phyloP scores from a whole-genome alignment of 1,140 invertebrate genomes.

The Conus betulinus region DNA sequence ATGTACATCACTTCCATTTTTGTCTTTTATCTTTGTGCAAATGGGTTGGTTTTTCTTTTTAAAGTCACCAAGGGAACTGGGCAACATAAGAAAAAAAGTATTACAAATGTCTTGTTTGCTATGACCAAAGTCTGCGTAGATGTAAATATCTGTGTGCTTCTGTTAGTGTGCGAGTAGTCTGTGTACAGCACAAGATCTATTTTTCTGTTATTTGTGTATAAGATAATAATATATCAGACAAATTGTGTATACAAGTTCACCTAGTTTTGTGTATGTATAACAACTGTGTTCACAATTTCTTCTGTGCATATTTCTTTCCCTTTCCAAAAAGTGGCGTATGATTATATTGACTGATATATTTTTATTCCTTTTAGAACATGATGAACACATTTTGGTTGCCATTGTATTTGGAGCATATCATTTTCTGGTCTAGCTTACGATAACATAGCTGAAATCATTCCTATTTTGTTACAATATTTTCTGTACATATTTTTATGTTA shows the following conservation, averaged over 20 bases:
- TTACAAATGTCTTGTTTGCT: not conserved
- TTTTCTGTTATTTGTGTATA: not conserved
- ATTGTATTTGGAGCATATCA: conserved; percentile 28
- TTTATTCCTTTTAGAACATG: not conserved
- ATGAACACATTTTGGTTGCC: not conserved
- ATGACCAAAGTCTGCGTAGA: not conserved
- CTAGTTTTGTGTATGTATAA: not conserved
- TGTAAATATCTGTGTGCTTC: not conserved
- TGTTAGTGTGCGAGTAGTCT: not conserved
- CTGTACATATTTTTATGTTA: not conserved
- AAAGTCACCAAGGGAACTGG: not conserved
- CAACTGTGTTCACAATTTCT: not conserved
- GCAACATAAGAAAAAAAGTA: not conserved
- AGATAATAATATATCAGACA: not conserved
- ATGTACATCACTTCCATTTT: not conserved
- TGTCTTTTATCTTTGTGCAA: not conserved
- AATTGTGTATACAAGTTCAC: not conserved
- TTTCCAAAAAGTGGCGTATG: not conserved
- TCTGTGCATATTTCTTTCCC: not conserved
- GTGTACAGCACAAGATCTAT: not conserved
- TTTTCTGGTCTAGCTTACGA: not conserved
- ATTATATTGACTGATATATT: not conserved
- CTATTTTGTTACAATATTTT: conserved; percentile 22
- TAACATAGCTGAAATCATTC: conserved; percentile 30
- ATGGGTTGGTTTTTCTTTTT: not conserved